A percentile compares a stretch with the other conserved stretches of the same genome.
phyloP scores from a whole-genome alignment of 2,797 vertebrate species.

The Myotis pilosus region DNA sequence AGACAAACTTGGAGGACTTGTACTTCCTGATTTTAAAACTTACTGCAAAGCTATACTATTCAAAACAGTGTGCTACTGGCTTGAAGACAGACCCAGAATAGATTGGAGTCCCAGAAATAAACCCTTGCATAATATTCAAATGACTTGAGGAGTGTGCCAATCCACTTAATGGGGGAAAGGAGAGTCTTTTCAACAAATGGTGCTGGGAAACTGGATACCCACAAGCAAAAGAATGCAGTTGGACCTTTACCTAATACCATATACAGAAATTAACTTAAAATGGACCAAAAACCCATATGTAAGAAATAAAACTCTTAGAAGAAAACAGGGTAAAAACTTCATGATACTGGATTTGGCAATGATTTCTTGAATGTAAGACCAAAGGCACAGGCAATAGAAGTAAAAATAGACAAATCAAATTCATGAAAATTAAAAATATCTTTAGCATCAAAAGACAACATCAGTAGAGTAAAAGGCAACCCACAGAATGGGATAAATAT shows the following conservation, averaged over 20 bases:
- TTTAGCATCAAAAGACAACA: background rate
- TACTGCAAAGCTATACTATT: background rate
- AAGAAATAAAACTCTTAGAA: background rate
- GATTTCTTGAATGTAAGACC: background rate
- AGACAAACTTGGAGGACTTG: background rate
- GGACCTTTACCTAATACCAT: background rate
- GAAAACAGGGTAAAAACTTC: background rate
- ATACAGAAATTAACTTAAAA: background rate
- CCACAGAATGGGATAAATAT: background rate
- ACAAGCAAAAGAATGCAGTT: background rate
- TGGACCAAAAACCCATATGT: background rate
- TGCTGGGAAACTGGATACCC: background rate
- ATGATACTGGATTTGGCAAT: background rate
- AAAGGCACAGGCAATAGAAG: background rate
- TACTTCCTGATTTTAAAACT: background rate
- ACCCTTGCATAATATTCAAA: background rate
- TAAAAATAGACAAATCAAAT: background rate
- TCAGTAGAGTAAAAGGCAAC: background rate
- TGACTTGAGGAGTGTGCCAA: background rate
- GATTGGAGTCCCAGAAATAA: background rate
- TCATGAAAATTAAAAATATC: background rate
- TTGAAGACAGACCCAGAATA: background rate
- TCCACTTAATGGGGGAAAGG: background rate
- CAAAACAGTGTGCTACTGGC: background rate
- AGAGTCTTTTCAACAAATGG: background rate